phyloP scores from a whole-genome alignment of 2,888 invertebrate species.

The Pristionchus fissidentatus region DNA sequence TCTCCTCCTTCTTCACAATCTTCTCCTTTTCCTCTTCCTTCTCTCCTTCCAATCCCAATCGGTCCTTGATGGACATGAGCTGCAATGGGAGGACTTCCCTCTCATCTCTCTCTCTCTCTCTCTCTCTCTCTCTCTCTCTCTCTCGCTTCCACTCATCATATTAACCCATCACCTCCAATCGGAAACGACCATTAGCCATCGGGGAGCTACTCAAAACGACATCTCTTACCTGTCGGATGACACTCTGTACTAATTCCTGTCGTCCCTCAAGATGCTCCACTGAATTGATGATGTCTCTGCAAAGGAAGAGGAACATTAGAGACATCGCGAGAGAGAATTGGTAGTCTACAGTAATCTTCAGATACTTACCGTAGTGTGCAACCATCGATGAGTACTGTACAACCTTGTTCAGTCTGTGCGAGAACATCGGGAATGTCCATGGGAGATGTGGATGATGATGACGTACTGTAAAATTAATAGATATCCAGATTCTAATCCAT shows the following conservation, averaged over 20 bases:
- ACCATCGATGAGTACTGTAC: conserved; percentile 72
- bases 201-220: not conserved
- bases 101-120: not conserved
- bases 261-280: conserved; percentile 64
- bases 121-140: not conserved
- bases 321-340: not conserved
- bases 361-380: conserved; percentile 58
- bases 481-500: not conserved
- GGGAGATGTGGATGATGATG: conserved; percentile 36
- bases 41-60: conserved; percentile 57
- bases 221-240: conserved; percentile 67
- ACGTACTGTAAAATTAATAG: conserved; percentile 58
- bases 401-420: conserved; percentile 72
- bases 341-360: too few relatives aligned
- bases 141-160: conserved; percentile 13
- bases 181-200: conserved; percentile 33
- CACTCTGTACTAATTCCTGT: conserved; percentile 64
- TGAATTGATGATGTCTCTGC: conserved; percentile 65
- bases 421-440: conserved; percentile 71
- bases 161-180: not conserved
- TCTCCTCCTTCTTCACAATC: conserved; percentile 51
- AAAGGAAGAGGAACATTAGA: not conserved
- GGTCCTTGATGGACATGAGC: conserved; percentile 67
- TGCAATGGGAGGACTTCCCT: conserved; percentile 51
- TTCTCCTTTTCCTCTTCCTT: conserved; percentile 61